Evolutionary conservation across 1,140 invertebrate genomes (phyloP), one percentile per base, ranked within the genome.

Genomic region (Heliothis virescens): DNA sequence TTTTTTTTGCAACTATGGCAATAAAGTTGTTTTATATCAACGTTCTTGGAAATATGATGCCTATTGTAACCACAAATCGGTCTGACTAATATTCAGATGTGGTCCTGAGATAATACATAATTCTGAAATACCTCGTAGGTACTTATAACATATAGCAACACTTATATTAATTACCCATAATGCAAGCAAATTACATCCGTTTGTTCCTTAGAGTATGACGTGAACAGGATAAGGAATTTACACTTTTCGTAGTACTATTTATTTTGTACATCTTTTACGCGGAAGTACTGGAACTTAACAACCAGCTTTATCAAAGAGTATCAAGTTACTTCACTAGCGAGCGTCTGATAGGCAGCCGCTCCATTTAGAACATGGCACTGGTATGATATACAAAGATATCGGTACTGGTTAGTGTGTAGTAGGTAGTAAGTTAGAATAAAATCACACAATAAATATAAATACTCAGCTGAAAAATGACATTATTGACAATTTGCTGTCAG

Each of bases 131-230:
- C 67, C 75, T 80, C 71, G 53, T n/a, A n/a, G n/a, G n/a, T 65
- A 41, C 5, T 41, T 41, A 48, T 18, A 2, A 67, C 11, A 48
- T 16, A 11, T 48, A 77, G 53, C 57, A 80, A 78, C 67, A 74
- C 72, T 80, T 72, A 67, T 77, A 80, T 83, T 83, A 85, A 80
- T 83, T 83, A 78, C 60, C 65, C 78, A 71, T 75, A 81, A 82
- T 85, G 72, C 63, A 62, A 72, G 79, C 75, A 80, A 79, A 83
- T 83, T 82, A 78, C 65, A 84, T 83, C 81, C 84, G 80, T 59
- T 75, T 50, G 13, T 12, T 65, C 13, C 53, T 79, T 60, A 72
- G 77, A 79, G 5, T 50, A 60, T 62, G 21, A n/a, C 26, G 13
- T 29, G 59, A 2, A 57, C 52, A 50, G 78, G 63, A 72, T 72